Evolutionary conservation across 2,888 invertebrate genomes (phyloP), one percentile per base, ranked within the genome.

Genomic region (Mythimna loreyi): DNA sequence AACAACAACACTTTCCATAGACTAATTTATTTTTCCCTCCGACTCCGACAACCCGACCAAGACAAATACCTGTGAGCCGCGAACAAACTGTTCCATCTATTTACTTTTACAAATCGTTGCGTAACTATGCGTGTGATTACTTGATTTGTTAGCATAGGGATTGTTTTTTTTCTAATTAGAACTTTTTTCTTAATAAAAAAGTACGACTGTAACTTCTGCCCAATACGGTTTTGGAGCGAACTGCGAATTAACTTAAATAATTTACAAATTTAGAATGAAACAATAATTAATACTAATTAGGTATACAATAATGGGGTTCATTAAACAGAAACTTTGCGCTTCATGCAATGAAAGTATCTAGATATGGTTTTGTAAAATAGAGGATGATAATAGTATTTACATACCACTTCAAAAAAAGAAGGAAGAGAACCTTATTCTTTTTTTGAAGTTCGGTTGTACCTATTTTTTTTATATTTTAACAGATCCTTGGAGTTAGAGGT

Each of bases 101-200:
- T 86, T 87, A 83, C 87, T 85, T 85, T 87, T 82, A 76, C 82
- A 72, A 77, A 81, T 85, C 78, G 85, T 84, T 84, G 82, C 82
- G 83, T 90, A 88, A 87, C 84, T 84, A 85, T 84, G 84, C 84
- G 86, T 87, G 85, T 87, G 85, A 89, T 88, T 87, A 81, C 81
- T 86, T 84, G 83, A 85, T 88, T 89, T 86, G 85, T 87, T 85
- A 83, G 78, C 70, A 68, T 71, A 77, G 74, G 60, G 67, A 63
- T 78, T 78, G 82, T 80, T 81, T 79, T 75, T 80, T 30, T 28
- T 75, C 72, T 81, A 78, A 81, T 80, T 79, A 79, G 68, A 78
- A 36, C 57, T 9, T 61, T 78, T 82, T 60, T 25, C 53, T 49
- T 61, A 2, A 36, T 40, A 50, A 52, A 33, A 67, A 64, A 45